These are phyloP conservation scores for Drosophila macrothrix DNA, from an alignment of 2,888 invertebrate species.

Conservation along the genomic window DNA sequence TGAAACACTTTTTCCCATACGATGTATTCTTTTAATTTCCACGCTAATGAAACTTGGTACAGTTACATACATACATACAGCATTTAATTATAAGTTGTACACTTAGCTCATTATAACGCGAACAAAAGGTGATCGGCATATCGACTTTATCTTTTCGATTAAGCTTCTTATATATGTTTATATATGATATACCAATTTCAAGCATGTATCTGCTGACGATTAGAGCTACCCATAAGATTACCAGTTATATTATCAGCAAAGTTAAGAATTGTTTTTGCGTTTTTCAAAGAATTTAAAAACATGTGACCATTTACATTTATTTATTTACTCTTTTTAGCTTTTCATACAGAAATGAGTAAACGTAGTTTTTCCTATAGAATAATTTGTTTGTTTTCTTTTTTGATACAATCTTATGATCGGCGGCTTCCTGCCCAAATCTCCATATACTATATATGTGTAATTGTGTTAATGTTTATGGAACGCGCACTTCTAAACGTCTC, in stretches of 20 bases:
- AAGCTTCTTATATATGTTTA: background rate
- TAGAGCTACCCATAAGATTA: background rate
- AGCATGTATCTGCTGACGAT: background rate
- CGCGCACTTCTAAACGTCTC: slow-evolving; percentile 15
- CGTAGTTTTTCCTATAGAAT: slow-evolving; percentile 39
- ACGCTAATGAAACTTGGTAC: slow-evolving; percentile 10
- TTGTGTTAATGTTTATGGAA: slow-evolving; percentile 17
- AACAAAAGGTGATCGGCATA: background rate
- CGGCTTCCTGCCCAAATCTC: slow-evolving; percentile 19
- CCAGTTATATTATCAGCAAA: slow-evolving; percentile 22
- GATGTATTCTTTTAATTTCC: background rate
- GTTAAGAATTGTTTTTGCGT: slow-evolving; percentile 21
- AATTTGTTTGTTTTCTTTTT: slow-evolving; percentile 8
- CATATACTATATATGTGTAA: slow-evolving; percentile 19
- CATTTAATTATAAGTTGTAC: background rate
- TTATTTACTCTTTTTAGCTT: slow-evolving; percentile 34
- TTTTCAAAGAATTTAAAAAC: slow-evolving; percentile 42
- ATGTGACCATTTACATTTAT: slow-evolving; percentile 50
- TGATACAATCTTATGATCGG: slow-evolving; percentile 17
- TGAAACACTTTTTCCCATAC: slow-evolving; percentile 1
- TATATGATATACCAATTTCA: slow-evolving; percentile 1
- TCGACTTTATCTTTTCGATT: background rate
- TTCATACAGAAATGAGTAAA: slow-evolving; percentile 50
- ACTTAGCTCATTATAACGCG: background rate
- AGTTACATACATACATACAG: background rate